phyloP scores from a whole-genome alignment of 2,888 invertebrate genomes.

The Himalopsyche anomala region DNA sequence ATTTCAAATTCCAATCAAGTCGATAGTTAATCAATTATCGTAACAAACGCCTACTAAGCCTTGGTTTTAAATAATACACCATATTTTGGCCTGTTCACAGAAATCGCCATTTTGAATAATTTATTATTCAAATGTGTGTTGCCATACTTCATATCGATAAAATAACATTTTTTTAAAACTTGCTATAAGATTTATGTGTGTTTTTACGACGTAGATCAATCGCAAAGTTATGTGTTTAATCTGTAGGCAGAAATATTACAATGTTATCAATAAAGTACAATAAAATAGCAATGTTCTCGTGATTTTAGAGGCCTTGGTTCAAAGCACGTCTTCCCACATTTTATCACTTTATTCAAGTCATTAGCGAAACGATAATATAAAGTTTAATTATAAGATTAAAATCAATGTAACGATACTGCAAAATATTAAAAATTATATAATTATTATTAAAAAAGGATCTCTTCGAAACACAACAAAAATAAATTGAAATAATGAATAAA shows the following conservation, averaged over 20 bases:
- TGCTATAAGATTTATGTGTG: constrained; percentile 11
- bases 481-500: no score
- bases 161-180: neutral
- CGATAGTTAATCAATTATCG: no score
- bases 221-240: neutral
- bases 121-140: neutral
- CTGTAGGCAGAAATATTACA: neutral
- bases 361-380: neutral
- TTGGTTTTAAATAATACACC: no score
- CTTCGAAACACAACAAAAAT: no score
- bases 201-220: constrained; percentile 7
- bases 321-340: neutral
- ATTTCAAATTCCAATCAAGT: no score
- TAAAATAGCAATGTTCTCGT: neutral
- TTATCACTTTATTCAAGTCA: neutral
- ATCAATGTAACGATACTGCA: neutral
- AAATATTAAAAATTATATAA: no score
- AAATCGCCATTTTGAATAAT: constrained; percentile 11
- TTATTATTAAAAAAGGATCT: no score
- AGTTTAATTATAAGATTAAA: neutral
- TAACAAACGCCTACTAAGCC: no score
- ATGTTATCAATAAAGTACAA: neutral
- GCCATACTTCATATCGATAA: neutral
- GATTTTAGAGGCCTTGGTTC: neutral
- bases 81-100: neutral